phyloP scores from a whole-genome alignment of 1,140 invertebrate genomes.

The Holotrichia oblita region DNA sequence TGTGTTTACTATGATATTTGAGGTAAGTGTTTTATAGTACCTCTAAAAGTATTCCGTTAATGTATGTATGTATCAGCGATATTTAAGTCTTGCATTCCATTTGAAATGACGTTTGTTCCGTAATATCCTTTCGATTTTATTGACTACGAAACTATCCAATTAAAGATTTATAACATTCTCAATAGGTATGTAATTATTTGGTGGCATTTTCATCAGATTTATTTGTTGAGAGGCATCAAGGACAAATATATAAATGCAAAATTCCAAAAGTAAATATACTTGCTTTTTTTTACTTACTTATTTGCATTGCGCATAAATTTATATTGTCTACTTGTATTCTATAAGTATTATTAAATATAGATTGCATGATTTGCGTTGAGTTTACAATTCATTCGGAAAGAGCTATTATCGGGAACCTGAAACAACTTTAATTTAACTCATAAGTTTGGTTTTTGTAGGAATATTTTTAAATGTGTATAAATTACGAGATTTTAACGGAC shows the following conservation, averaged over 20 bases:
- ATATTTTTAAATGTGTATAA: background rate
- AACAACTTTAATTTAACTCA: background rate
- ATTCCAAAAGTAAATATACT: no score
- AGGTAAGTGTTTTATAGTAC: slow-evolving; percentile 28
- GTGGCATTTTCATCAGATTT: no score
- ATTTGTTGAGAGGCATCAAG: no score
- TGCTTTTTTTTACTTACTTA: no score
- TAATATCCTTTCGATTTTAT: background rate
- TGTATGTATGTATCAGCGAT: background rate
- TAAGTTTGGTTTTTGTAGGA: background rate
- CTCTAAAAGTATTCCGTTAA: background rate
- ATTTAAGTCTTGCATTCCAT: background rate
- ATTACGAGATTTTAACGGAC: background rate
- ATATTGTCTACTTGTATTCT: background rate
- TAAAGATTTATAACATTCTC: no score
- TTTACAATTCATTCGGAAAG: background rate
- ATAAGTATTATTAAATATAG: background rate
- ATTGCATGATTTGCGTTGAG: background rate
- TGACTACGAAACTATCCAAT: background rate
- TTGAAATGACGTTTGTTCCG: slow-evolving; percentile 1
- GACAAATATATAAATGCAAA: no score
- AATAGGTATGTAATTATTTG: no score
- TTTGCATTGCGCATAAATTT: no score
- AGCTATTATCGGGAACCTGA: background rate
- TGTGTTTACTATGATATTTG: slow-evolving; percentile 29